phyloP scores from a whole-genome alignment of 2,113 vertebrate genomes.

The Eubucco bourcierii region DNA sequence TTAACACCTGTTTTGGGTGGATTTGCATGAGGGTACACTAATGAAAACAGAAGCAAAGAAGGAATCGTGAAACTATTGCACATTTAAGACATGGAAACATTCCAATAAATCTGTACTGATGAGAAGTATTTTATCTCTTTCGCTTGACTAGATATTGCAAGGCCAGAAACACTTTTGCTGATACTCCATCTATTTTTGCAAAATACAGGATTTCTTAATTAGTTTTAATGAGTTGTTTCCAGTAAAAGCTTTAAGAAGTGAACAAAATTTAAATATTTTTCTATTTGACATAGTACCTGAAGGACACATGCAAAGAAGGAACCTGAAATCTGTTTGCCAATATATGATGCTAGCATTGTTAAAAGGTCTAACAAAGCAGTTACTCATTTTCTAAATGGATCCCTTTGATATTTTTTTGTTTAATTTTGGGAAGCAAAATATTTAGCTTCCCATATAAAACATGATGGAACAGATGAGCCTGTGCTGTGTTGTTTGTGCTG shows the following conservation, averaged over 20 bases:
- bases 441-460: not conserved
- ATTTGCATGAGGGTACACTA: not conserved
- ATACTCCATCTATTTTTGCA: not conserved
- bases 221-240: not conserved
- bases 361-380: not conserved
- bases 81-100: not conserved
- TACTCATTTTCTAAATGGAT: not conserved
- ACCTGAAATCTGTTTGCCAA: accelerated
- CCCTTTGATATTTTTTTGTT: not conserved
- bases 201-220: not conserved
- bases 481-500: not conserved
- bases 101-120: not conserved
- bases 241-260: not conserved
- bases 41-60: not conserved
- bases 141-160: not conserved
- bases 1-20: not conserved
- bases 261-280: not conserved
- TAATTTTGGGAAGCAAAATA: not conserved
- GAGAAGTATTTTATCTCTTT: not conserved
- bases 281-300: not conserved
- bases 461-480: not conserved
- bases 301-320: not conserved
- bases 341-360: not conserved
- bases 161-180: not conserved
- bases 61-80: not conserved